Percentiles rank a stretch among this genome's conserved stretches.
Conservation (phyloP, 2,888 invertebrate species). For the Stictocephala bisonia region DNA sequence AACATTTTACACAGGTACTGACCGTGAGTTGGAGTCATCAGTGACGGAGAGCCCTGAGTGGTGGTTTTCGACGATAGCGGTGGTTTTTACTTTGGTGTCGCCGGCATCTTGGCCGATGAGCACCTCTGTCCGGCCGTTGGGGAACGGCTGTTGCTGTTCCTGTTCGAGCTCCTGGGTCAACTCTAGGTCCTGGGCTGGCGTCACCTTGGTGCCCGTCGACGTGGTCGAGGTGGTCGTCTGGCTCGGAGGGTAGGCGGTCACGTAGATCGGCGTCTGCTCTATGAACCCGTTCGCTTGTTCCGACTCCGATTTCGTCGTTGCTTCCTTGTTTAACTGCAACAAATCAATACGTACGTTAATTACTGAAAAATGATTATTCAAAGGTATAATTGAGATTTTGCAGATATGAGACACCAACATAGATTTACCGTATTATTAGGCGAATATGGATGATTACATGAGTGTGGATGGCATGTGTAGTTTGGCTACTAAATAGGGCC, state of each 20-base stretch:
- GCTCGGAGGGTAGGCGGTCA: constrained; percentile 68
- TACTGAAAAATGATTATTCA: neutral
- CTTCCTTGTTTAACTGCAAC: constrained; percentile 72
- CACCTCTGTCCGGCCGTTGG: constrained; percentile 80
- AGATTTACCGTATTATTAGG: too few species aligned
- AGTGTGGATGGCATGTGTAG: too few species aligned
- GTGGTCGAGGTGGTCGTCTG: constrained; percentile 51
- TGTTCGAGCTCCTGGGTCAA: constrained; percentile 57
- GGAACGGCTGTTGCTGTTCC: constrained; percentile 67
- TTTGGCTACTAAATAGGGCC: too few species aligned
- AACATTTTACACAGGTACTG: too few species aligned
- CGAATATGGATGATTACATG: too few species aligned
- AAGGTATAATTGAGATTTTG: neutral
- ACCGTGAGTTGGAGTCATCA: constrained; percentile 51
- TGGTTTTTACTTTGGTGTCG: constrained; percentile 70
- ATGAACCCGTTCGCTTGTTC: constrained; percentile 82
- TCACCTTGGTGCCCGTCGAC: constrained; percentile 48
- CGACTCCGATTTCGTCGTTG: constrained; percentile 65
- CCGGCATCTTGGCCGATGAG: constrained; percentile 71
- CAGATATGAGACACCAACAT: too few species aligned
- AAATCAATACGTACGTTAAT: constrained; percentile 49
- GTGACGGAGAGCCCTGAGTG: constrained; percentile 38
- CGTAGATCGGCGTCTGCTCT: constrained; percentile 85
- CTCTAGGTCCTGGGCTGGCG: constrained; percentile 56
- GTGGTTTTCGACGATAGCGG: constrained; percentile 68